These are phyloP conservation scores for Salminus brasiliensis DNA, from an alignment of 2,113 vertebrate species.

Conservation along the genomic window DNA sequence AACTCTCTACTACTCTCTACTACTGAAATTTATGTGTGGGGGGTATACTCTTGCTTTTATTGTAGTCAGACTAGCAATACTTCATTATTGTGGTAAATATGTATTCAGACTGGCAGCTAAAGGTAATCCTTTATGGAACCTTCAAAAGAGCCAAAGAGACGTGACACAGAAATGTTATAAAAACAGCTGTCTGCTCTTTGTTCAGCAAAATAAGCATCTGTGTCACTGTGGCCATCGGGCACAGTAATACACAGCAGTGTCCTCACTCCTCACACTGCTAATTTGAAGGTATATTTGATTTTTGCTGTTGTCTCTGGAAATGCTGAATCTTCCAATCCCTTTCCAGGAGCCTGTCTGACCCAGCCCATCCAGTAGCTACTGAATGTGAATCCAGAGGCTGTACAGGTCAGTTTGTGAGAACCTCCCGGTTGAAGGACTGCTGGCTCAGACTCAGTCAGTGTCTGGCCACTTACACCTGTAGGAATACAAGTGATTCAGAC, in stretches of 20 bases:
- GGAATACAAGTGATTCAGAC: background rate
- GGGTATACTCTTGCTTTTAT: no score
- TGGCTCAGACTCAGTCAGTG: constrained; percentile 12
- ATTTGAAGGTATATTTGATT: constrained; percentile 11
- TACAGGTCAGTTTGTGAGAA: constrained; percentile 28
- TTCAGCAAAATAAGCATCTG: background rate
- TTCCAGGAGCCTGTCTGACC: constrained; percentile 25
- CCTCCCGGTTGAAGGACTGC: background rate
- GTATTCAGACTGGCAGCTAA: no score
- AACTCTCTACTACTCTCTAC: no score
- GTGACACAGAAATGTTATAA: no score
- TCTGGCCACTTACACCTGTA: constrained; percentile 7
- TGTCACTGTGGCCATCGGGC: background rate
- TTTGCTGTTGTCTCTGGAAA: constrained; percentile 21
- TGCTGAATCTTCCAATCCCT: constrained; percentile 6
- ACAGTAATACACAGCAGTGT: constrained; percentile 44
- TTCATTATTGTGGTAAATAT: no score
- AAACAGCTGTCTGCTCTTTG: background rate
- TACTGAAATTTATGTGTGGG: no score
- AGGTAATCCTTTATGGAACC: no score
- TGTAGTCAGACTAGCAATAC: no score
- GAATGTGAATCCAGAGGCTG: constrained; percentile 18
- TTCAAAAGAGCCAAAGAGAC: no score
- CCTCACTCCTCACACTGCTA: background rate
- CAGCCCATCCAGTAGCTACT: background rate